A percentile compares a stretch with the other conserved stretches of the same genome.
Evolutionary conservation across 1,140 invertebrate genomes (phyloP).

Genomic region (Zaprionus ghesquierei): DNA sequence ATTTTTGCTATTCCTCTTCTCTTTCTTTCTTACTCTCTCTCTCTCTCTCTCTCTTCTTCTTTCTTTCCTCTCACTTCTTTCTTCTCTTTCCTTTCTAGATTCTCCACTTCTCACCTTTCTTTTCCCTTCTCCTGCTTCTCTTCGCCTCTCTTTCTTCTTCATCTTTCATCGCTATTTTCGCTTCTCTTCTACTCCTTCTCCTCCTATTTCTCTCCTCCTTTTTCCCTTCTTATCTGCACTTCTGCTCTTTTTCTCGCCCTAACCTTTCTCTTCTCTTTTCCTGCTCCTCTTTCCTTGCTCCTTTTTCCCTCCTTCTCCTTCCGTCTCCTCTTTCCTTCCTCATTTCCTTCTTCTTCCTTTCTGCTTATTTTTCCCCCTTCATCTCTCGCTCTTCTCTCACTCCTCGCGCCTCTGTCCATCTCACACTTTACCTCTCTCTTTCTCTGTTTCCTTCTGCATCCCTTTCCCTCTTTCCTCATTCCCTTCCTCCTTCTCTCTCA

Average conservation of each 20-base stretch:
- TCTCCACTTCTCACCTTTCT: conserved; percentile 4
- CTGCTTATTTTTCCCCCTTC: neutral
- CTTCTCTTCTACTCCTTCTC: neutral
- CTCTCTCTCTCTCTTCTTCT: neutral
- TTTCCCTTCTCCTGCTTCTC: neutral
- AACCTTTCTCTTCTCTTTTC: neutral
- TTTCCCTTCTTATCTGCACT: conserved; percentile 20
- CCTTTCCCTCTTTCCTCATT: neutral
- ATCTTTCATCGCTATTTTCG: too few species aligned
- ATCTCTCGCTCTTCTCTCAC: neutral
- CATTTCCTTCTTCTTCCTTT: neutral
- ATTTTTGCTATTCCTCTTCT: neutral
- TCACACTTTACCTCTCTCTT: conserved; percentile 33
- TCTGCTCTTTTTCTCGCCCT: conserved; percentile 15
- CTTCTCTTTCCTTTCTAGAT: neutral
- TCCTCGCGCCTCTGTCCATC: neutral
- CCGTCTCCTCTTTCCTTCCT: neutral
- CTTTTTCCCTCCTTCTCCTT: neutral
- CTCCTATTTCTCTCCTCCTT: conserved; percentile 15
- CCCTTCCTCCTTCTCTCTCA: neutral
- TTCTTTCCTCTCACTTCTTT: conserved; percentile 5
- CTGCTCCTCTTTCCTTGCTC: neutral
- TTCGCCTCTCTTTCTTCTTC: neutral
- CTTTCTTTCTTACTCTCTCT: neutral
- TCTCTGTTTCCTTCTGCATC: too few species aligned